These are phyloP conservation scores for Numenius phaeopus DNA, from an alignment of 2,797 vertebrate genomes.

Conservation along the genomic window DNA sequence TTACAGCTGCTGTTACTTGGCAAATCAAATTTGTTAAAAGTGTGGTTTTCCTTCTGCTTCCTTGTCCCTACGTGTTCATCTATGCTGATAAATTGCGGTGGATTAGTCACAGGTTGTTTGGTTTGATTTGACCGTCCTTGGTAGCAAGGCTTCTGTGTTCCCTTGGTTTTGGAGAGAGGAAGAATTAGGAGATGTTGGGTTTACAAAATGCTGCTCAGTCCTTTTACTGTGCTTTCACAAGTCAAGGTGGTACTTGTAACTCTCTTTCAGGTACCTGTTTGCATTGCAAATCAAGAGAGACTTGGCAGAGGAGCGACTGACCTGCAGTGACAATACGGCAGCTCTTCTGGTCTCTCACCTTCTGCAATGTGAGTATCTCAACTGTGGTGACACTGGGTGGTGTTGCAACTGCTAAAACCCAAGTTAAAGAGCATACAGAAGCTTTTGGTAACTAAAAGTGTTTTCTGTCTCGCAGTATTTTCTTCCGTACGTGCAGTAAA, in stretches of 20 bases:
- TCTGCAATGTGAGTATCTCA: constrained; percentile 88
- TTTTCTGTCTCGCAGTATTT: background rate
- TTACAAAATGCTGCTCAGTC: background rate
- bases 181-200: background rate
- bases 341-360: constrained; percentile 93
- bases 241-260: background rate
- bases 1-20: background rate
- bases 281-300: constrained; percentile 96
- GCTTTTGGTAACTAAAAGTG: background rate
- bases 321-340: constrained; percentile 90
- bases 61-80: background rate
- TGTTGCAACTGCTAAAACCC: background rate
- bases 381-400: rapidly evolving
- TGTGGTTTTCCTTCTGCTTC: background rate
- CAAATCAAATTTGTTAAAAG: background rate
- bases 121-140: background rate
- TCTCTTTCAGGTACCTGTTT: constrained; percentile 90
- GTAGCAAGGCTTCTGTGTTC: background rate
- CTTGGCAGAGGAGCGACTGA: constrained; percentile 88
- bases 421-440: rapidly evolving
- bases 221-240: rapidly evolving
- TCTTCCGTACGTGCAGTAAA: background rate
- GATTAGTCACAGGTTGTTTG: background rate
- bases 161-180: background rate
- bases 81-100: background rate